Evolutionary conservation across 2,797 vertebrate species (phyloP), one percentile per base, ranked within the genome.

Genomic region (Aratinga solstitialis): DNA sequence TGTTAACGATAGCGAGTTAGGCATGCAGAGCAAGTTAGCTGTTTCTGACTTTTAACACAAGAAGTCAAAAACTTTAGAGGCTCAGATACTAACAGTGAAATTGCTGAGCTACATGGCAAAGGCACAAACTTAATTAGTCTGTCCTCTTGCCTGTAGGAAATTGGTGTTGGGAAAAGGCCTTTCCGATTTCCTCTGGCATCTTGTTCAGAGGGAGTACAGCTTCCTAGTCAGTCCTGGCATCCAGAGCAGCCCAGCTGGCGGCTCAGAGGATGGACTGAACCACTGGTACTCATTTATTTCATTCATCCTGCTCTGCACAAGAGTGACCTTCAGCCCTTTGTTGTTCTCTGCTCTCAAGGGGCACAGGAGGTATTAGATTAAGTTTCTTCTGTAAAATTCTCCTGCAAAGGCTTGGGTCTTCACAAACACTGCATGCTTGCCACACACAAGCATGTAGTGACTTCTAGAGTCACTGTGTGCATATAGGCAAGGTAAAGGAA

Each of bases 401-500:
- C 63, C 51, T 75, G 53, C n/a, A 77, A 74, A 77, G 61, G 34
- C 36, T 10, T 86, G 22, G 22, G 29, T 53, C 32, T 87, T 50
- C 50, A 43, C 45, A 38, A 69, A 34, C 3, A 8, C 36, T 54
- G 45, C 34, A 26, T 2, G 3, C 76, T 66, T 80, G 56, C 75
- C 43, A 38, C 48, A 30, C 3, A 1, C 9, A 3, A 4, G 9
- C 23, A 29, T 1, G 8, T n/a, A 34, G 10, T 0, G 2, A 51
- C 23, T 54, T 56, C 22, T n/a, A 23, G 38, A 53, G 40, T n/a
- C 24, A 12, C 30, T 56, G 11, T 12, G 24, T 61, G 43, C 16
- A 45, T 58, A 78, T 5, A 38, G 14, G 48, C 45, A 87, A 72
- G 32, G 18, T 45, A 53, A 87, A 82, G 53, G 58, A 68, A 79